phyloP scores from a whole-genome alignment of 1,140 invertebrate species.

The Drosophila willistoni region DNA sequence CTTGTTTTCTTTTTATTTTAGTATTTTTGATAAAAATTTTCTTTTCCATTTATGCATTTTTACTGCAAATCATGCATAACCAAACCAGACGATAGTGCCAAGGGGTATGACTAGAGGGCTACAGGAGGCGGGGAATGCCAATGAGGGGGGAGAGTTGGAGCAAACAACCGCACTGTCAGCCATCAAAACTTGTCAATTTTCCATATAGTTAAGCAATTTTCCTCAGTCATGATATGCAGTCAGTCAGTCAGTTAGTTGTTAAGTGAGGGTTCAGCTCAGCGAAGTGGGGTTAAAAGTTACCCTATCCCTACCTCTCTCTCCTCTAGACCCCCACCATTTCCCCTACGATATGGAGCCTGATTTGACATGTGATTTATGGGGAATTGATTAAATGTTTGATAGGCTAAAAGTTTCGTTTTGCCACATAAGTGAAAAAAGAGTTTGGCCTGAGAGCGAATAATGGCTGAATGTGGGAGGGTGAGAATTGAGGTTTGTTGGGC shows the following conservation, averaged over 20 bases:
- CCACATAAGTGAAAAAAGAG: not conserved
- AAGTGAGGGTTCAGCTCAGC: slow-evolving; percentile 6
- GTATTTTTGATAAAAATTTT: slow-evolving; percentile 59
- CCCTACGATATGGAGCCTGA: slow-evolving; percentile 42
- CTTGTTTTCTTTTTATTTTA: not conserved
- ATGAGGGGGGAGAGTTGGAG: not conserved
- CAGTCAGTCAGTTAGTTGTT: slow-evolving; percentile 8
- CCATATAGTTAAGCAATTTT: slow-evolving; percentile 80
- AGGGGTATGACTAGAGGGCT: slow-evolving; percentile 8
- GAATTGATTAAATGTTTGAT: slow-evolving; percentile 69
- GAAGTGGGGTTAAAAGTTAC: slow-evolving; percentile 12
- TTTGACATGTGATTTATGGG: slow-evolving; percentile 69
- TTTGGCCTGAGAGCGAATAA: no score
- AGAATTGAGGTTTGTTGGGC: not conserved
- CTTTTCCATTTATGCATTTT: slow-evolving; percentile 59
- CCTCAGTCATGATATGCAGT: slow-evolving; percentile 54
- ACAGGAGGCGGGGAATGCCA: slow-evolving; percentile 28
- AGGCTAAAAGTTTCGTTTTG: slow-evolving; percentile 18
- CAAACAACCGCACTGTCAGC: slow-evolving; percentile 68
- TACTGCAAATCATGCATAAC: slow-evolving; percentile 57
- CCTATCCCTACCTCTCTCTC: slow-evolving; percentile 12
- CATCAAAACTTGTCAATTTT: slow-evolving; percentile 79
- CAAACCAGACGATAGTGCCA: not conserved
- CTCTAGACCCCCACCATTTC: not conserved
- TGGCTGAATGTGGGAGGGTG: no score